phyloP scores from a whole-genome alignment of 2,797 vertebrate genomes.

The Labroides dimidiatus region DNA sequence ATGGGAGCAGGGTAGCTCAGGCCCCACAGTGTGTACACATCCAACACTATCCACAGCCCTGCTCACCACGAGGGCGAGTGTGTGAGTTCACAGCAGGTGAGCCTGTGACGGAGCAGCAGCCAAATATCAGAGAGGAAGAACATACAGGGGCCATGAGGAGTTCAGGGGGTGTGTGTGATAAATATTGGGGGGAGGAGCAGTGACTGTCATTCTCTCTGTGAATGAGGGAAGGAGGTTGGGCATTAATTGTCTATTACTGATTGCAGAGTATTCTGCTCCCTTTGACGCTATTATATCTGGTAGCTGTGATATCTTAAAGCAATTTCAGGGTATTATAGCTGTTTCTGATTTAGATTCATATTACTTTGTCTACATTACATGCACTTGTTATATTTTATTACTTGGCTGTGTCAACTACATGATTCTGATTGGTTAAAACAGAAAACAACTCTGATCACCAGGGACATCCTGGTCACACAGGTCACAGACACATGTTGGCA shows the following conservation, averaged over 20 bases:
- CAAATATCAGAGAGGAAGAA: neutral
- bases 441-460: too few species aligned
- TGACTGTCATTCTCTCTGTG: neutral
- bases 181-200: constrained; percentile 1
- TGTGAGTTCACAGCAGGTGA: constrained; percentile 11
- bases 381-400: too few species aligned
- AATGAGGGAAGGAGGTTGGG: neutral
- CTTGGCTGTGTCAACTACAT: too few species aligned
- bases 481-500: too few species aligned
- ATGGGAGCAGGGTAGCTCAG: constrained; percentile 16
- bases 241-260: neutral
- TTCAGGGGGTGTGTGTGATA: constrained; percentile 15
- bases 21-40: constrained; percentile 50
- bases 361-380: too few species aligned
- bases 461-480: too few species aligned
- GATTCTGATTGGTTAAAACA: too few species aligned
- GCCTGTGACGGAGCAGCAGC: neutral
- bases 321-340: too few species aligned
- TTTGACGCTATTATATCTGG: neutral
- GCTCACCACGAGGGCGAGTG: constrained; percentile 3
- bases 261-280: neutral
- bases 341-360: too few species aligned
- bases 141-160: neutral
- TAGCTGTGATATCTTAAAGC: too few species aligned
- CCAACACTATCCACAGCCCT: constrained; percentile 42